These are phyloP conservation scores for Tetheella fluctuosa DNA, from an alignment of 2,888 invertebrate genomes.

Conservation along the genomic window DNA sequence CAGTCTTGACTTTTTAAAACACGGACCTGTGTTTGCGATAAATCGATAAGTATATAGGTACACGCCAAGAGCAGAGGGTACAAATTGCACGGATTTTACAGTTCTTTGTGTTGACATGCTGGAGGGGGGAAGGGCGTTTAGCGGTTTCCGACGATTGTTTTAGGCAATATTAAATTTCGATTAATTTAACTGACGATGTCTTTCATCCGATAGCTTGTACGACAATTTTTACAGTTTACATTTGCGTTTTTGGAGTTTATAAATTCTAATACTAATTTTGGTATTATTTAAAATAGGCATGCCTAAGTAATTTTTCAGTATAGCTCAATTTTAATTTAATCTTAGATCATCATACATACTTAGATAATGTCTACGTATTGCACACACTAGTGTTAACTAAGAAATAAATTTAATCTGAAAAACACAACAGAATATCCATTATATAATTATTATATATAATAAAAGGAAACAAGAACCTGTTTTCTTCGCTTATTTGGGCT, in stretches of 20 bases:
- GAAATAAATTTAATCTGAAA: too few relatives aligned
- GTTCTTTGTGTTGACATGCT: constrained; percentile 70
- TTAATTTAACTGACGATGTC: constrained; percentile 38
- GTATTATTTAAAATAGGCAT: too few relatives aligned
- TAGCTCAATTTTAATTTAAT: too few relatives aligned
- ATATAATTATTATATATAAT: too few relatives aligned
- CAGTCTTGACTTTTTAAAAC: constrained; percentile 68
- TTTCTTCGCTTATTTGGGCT: too few relatives aligned
- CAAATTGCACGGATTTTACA: constrained; percentile 78
- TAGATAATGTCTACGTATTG: too few relatives aligned
- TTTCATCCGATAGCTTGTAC: constrained; percentile 23
- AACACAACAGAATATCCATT: too few relatives aligned
- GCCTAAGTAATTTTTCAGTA: too few relatives aligned
- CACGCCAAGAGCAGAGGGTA: constrained; percentile 70
- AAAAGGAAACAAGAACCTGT: too few relatives aligned
- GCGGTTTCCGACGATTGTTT: constrained; percentile 67
- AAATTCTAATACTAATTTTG: background rate
- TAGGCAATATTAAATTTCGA: constrained; percentile 69
- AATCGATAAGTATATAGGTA: constrained; percentile 82
- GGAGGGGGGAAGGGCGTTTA: constrained; percentile 61
- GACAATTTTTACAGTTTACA: background rate
- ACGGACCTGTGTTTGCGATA: constrained; percentile 72
- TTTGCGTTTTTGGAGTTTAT: background rate
- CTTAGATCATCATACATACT: too few relatives aligned
- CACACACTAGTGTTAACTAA: too few relatives aligned